Base-by-base conservation (phyloP, 2,113 vertebrate species). In the Channa argus region DNA sequence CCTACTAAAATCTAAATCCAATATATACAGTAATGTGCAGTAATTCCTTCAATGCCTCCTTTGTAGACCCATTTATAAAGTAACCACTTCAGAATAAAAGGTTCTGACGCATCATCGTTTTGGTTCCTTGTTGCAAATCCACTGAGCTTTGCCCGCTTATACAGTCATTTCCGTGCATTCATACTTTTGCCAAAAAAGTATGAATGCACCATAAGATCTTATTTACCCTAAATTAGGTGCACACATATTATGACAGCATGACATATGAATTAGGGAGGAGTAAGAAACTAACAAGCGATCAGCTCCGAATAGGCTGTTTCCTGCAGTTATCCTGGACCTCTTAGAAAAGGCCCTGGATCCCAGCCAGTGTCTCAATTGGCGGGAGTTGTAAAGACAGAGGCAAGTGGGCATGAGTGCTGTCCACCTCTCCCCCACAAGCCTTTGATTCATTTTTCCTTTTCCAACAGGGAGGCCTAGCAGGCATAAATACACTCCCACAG, bases 371-470 rank as follows among this genome's bases (percentile, higher is more conserved):
- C 85, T 84, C 72, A 73, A 74, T 66, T 76, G 85, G 81, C 61
- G 1, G 51, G 55, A 81, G 79, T 63, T 84, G 80, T 76, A 80
- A 88, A 84, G 84, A 86, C 74, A 56, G 63, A 84, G 61, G 73
- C 78, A 56, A 87, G 87, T 74, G 81, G 77, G 84, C 74, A 79
- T 63, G 84, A 88, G 82, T 45, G 75, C 65, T 58, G 80, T 82
- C 73, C 82, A 62, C 85, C 63, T 60, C 77, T 43, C 73, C 77
- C 77, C 78, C 62, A 45, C 76, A 68, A 71, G 60, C 59, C 83
- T 90, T 84, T 88, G 87, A 92, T 91, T 91, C 86, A 91, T 92
- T 77, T 78, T 67, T 71, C 83, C 73, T 77, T 56, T n/a, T 85
- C 47, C 73, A 38, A 71, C 82, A 68, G 85, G 83, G 83, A 89